phyloP scores from a whole-genome alignment of 2,113 vertebrate genomes.

The pig (Sus scrofa) region DNA sequence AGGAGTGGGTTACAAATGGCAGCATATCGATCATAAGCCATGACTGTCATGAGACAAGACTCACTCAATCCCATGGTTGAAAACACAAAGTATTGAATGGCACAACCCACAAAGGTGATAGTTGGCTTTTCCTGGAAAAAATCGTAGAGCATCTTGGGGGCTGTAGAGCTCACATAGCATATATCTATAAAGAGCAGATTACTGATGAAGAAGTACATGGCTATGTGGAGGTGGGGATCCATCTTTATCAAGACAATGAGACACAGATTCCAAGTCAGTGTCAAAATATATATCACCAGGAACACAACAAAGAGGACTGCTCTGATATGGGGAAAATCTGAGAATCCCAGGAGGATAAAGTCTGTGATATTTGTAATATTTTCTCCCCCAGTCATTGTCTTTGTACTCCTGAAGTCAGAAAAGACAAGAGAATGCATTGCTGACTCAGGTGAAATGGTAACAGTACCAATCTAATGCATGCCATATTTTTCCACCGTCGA shows the following conservation, averaged over 20 bases:
- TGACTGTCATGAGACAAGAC: constrained; percentile 50
- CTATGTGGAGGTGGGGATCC: constrained; percentile 59
- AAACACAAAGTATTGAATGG: constrained; percentile 49
- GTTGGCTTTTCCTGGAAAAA: constrained; percentile 38
- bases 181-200: constrained; percentile 61
- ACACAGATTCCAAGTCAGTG: constrained; percentile 49
- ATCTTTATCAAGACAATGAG: constrained; percentile 54
- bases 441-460: too few relatives aligned
- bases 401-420: too few relatives aligned
- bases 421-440: too few relatives aligned
- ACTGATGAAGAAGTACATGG: constrained; percentile 73
- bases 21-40: constrained; percentile 42
- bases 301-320: background rate
- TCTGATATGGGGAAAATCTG: constrained; percentile 45
- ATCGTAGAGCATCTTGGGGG: constrained; percentile 61
- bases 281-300: constrained; percentile 8
- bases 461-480: too few relatives aligned
- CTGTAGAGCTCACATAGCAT: constrained; percentile 51
- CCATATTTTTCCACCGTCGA: background rate
- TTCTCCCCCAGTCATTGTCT: too few relatives aligned
- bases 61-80: constrained; percentile 64
- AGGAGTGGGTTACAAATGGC: constrained; percentile 60
- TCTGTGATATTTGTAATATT: too few relatives aligned
- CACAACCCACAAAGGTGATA: constrained; percentile 27
- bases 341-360: too few relatives aligned